These are phyloP conservation scores for Drosophila peninsularis DNA, from an alignment of 2,888 invertebrate genomes.

Conservation along the genomic window DNA sequence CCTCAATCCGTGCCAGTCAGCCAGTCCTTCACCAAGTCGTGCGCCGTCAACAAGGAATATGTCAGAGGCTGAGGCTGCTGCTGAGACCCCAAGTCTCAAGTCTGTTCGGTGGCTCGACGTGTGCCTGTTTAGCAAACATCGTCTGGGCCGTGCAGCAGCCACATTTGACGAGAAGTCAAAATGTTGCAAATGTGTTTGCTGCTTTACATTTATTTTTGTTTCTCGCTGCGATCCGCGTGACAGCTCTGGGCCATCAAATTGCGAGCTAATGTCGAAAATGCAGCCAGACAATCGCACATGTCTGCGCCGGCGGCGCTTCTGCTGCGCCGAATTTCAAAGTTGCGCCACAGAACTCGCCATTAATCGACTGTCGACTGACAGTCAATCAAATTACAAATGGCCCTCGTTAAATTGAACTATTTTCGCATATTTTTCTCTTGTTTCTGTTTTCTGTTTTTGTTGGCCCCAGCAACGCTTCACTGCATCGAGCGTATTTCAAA, in stretches of 20 bases:
- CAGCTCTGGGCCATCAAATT: constrained; percentile 81
- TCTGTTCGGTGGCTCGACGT: constrained; percentile 66
- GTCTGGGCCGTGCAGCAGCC: constrained; percentile 44
- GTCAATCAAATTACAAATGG: constrained; percentile 74
- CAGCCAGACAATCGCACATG: constrained; percentile 52
- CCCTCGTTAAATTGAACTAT: constrained; percentile 69
- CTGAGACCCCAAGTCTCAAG: constrained; percentile 40
- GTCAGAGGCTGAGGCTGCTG: constrained; percentile 69
- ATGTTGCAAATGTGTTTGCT: constrained; percentile 70
- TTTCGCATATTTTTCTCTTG: constrained; percentile 38
- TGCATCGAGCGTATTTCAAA: constrained; percentile 55
- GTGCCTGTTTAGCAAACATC: constrained; percentile 78
- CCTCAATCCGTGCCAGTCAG: constrained; percentile 69
- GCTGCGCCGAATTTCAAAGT: constrained; percentile 67
- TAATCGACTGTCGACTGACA: constrained; percentile 48
- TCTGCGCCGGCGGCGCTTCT: constrained; percentile 62
- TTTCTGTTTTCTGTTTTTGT: background rate
- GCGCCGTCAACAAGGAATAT: constrained; percentile 79
- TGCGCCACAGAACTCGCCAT: constrained; percentile 55
- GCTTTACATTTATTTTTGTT: constrained; percentile 37
- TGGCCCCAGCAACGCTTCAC: constrained; percentile 47
- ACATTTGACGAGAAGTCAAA: constrained; percentile 74
- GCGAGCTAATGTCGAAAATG: constrained; percentile 77
- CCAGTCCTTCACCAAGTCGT: constrained; percentile 70
- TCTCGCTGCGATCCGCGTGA: constrained; percentile 62